Evolutionary conservation across 2,113 vertebrate species (phyloP), one percentile per base, ranked within the genome.

Genomic region (Rhinogobius similis): DNA sequence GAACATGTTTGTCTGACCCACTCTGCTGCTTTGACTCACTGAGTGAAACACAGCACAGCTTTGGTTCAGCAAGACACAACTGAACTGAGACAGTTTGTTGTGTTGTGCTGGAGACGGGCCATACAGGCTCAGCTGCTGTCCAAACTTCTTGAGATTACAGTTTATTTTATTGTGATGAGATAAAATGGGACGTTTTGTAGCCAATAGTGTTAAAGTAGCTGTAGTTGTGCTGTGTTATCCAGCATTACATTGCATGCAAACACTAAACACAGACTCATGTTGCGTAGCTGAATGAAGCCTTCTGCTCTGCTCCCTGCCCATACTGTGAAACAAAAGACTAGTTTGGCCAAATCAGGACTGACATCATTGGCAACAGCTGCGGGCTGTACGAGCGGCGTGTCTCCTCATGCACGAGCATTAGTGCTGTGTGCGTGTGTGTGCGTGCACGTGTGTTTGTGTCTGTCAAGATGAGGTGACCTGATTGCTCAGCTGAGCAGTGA

Each of bases 401-500:
- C 27, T 56, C 5, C 23, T 32, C 13, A 29, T n/a, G 72, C 10
- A 44, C 55, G 59, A 27, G 62, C 70, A 75, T 73, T 14, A 13
- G 12, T 56, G 32, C 43, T 62, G 77, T 21, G 66, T 82, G 79
- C 82, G 55, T 76, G 38, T 23, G 75, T 76, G 67, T 73, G 71
- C 18, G 67, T 73, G 73, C 18, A 65, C 21, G 74, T 69, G 70
- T 82, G 83, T 83, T 82, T 81, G 82, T 75, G 79, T 83, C 85
- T 89, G 88, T 89, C 82, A 86, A 86, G 86, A 88, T 70, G 83
- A 81, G 84, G 76, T 92, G 92, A 92, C 91, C 92, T 92, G 93
- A 93, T 92, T 92, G 90, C 92, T 93, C 91, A 92, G 90, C 91
- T 92, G 91, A 87, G 88, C 87, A 92, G 90, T 68, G 87, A 92